These are phyloP conservation scores for Neogobius melanostomus DNA, from an alignment of 2,113 vertebrate species.

Conservation along the genomic window DNA sequence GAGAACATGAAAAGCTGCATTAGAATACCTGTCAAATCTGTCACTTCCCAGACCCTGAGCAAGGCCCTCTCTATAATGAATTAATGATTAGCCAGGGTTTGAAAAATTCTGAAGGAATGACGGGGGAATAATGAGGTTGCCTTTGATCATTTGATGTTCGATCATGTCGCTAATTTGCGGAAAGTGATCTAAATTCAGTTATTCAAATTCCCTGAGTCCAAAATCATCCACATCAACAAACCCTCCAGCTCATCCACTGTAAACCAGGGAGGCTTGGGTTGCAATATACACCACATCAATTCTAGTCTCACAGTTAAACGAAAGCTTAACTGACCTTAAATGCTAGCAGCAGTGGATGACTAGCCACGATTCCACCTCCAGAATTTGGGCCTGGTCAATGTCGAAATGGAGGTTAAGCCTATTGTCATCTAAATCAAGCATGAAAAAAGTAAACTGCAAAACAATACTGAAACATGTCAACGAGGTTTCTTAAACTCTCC, in stretches of 20 bases:
- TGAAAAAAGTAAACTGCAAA: too few species aligned
- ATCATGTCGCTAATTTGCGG: slow-evolving; percentile 46
- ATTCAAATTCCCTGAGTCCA: slow-evolving; percentile 25
- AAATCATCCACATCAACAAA: slow-evolving; percentile 28
- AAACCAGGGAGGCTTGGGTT: slow-evolving; percentile 33
- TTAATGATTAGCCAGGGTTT: slow-evolving; percentile 56
- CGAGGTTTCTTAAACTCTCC: slow-evolving; percentile 20
- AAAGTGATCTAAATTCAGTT: slow-evolving; percentile 39
- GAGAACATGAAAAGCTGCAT: slow-evolving; percentile 55
- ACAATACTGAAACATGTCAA: too few species aligned
- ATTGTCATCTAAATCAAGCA: too few species aligned
- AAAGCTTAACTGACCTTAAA: too few species aligned
- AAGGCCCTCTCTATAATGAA: slow-evolving; percentile 46
- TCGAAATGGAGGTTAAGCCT: too few species aligned
- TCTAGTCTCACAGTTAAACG: background rate
- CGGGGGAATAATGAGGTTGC: slow-evolving; percentile 55
- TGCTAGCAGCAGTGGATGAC: too few species aligned
- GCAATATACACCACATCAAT: background rate
- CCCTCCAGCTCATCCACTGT: slow-evolving; percentile 14
- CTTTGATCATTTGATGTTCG: slow-evolving; percentile 52
- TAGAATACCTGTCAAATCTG: slow-evolving; percentile 66
- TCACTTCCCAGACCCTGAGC: slow-evolving; percentile 42
- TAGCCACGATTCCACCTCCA: too few species aligned
- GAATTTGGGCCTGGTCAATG: too few species aligned
- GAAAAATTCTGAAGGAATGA: slow-evolving; percentile 38